phyloP scores from a whole-genome alignment of 2,113 vertebrate genomes.

The Pygoscelis adeliae region DNA sequence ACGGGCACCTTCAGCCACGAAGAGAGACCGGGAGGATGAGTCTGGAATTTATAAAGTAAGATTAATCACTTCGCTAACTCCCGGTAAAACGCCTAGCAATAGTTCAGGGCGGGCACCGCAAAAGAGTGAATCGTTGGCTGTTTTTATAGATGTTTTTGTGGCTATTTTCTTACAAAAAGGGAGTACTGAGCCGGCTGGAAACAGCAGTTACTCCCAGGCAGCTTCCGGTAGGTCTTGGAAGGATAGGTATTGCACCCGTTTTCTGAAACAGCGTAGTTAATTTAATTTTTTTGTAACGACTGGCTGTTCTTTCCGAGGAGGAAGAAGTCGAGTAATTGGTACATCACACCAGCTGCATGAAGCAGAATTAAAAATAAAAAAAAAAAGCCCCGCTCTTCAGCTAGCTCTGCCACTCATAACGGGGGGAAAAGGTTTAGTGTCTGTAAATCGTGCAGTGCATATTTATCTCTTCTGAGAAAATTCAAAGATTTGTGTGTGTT shows the following conservation, averaged over 20 bases:
- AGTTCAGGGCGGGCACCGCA: not conserved
- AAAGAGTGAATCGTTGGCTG: not conserved
- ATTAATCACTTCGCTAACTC: not conserved
- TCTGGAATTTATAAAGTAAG: constrained; percentile 72
- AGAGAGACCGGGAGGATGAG: not conserved
- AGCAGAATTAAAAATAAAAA: not conserved
- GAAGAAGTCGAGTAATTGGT: not conserved
- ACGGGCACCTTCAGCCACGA: accelerated
- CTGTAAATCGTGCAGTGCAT: not conserved
- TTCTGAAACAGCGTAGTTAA: not conserved
- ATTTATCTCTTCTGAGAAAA: not conserved
- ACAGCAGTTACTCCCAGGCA: not conserved
- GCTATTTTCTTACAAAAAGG: not conserved
- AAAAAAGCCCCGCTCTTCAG: not conserved
- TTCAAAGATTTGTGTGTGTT: not conserved
- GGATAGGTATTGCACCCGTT: accelerated
- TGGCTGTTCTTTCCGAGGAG: not conserved
- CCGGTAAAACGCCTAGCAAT: accelerated
- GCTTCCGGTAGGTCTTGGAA: not conserved
- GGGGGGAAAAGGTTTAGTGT: not conserved
- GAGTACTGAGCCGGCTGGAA: not conserved
- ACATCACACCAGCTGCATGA: not conserved
- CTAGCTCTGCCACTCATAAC: accelerated
- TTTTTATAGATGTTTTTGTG: not conserved
- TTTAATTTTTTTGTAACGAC: not conserved